These are phyloP conservation scores for Suncus etruscus DNA, from an alignment of 2,113 vertebrate genomes.

Conservation along the genomic window DNA sequence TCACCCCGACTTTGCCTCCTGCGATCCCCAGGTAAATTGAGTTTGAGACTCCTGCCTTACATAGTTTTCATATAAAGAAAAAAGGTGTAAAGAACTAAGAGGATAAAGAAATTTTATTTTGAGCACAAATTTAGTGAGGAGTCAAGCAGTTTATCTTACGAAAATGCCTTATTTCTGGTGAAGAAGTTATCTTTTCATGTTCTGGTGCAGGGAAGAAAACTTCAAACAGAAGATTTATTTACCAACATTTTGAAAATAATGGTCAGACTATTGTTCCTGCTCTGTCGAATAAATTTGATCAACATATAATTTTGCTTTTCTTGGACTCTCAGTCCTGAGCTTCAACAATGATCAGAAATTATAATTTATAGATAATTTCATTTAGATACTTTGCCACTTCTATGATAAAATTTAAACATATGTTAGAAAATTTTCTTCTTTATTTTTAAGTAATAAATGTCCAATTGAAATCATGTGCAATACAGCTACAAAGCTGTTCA, in stretches of 20 bases:
- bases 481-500: no score
- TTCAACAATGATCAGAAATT: slow-evolving; percentile 5
- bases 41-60: no score
- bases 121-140: background rate
- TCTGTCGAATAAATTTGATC: background rate
- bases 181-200: no score
- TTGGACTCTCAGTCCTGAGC: background rate
- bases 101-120: background rate
- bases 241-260: background rate
- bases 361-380: slow-evolving; percentile 19
- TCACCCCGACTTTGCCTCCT: no score
- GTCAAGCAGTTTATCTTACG: no score
- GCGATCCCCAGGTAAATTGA: no score
- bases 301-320: background rate
- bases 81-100: background rate
- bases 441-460: no score
- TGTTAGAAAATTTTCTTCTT: no score
- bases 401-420: background rate
- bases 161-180: no score
- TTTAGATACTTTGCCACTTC: slow-evolving; percentile 3
- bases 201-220: no score
- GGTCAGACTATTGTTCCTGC: background rate
- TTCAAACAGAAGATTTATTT: no score
- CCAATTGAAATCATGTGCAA: no score
- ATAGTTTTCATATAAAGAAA: background rate